Evolutionary conservation across 2,113 vertebrate species (phyloP).

Genomic region (Cranoglanis bouderius): DNA sequence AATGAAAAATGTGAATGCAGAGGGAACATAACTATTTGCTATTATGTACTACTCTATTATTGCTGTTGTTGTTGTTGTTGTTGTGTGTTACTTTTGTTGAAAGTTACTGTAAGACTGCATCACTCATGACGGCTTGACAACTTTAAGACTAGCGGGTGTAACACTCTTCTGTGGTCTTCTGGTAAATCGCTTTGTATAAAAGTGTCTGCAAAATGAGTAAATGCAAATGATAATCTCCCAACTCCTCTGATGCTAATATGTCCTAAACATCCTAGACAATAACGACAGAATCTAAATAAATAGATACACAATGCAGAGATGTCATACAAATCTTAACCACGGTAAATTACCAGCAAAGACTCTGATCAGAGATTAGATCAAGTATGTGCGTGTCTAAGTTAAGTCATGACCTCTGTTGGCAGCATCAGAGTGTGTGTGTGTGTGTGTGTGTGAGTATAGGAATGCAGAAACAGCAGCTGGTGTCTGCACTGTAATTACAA

Average conservation of each 20-base stretch:
- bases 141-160: neutral
- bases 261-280: neutral
- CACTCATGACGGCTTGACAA: neutral
- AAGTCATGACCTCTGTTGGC: slow-evolving; percentile 43
- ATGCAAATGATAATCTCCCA: neutral
- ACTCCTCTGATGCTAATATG: neutral
- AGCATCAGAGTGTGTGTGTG: neutral
- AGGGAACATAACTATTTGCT: neutral
- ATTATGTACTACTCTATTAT: neutral
- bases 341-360: neutral
- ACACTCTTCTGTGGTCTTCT: neutral
- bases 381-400: slow-evolving; percentile 23
- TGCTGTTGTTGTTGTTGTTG: neutral
- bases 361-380: neutral
- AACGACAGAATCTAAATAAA: neutral
- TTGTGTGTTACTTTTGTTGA: neutral
- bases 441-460: slow-evolving; percentile 36
- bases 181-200: neutral
- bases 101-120: neutral
- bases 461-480: slow-evolving; percentile 59
- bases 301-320: neutral
- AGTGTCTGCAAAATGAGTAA: neutral
- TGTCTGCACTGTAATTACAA: slow-evolving; percentile 59
- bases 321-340: neutral
- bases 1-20: neutral